Evolutionary conservation across 2,797 vertebrate genomes (phyloP).

Genomic region (Diplodus sargus): DNA sequence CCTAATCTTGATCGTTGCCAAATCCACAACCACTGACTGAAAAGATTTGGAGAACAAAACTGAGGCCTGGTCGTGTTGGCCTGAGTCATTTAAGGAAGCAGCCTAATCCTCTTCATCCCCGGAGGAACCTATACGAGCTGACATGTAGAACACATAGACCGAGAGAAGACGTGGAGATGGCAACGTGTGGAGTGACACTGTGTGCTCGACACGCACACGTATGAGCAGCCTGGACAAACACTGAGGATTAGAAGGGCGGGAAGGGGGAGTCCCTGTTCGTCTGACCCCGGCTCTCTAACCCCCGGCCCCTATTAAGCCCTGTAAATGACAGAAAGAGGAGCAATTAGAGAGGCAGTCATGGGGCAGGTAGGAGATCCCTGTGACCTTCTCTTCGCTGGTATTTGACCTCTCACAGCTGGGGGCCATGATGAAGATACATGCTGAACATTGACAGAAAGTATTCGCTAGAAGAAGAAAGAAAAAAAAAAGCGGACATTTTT

Average conservation of each 20-base stretch:
- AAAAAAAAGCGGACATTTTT: neutral
- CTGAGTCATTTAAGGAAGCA: slow-evolving; percentile 36
- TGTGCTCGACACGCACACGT: slow-evolving; percentile 48
- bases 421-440: slow-evolving; percentile 50
- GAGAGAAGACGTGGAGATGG: slow-evolving; percentile 24
- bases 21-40: slow-evolving; percentile 9
- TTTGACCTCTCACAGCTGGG: slow-evolving; percentile 71
- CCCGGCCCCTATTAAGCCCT: slow-evolving; percentile 57
- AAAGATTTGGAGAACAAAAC: slow-evolving; percentile 11
- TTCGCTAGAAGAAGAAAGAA: slow-evolving; percentile 2
- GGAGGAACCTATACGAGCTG: slow-evolving; percentile 44
- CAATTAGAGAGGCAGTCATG: slow-evolving; percentile 74
- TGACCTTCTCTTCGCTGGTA: slow-evolving; percentile 67
- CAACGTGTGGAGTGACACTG: slow-evolving; percentile 45
- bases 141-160: slow-evolving; percentile 30
- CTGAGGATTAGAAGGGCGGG: slow-evolving; percentile 41
- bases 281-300: slow-evolving; percentile 58
- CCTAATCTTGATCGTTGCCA: neutral
- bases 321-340: slow-evolving; percentile 73
- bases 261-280: slow-evolving; percentile 36
- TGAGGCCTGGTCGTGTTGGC: neutral
- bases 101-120: slow-evolving; percentile 50
- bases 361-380: slow-evolving; percentile 71
- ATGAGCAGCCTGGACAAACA: slow-evolving; percentile 59
- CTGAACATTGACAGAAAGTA: slow-evolving; percentile 37